Conservation (phyloP, 2,888 invertebrate genomes). For the Pachymerium ferrugineum region DNA sequence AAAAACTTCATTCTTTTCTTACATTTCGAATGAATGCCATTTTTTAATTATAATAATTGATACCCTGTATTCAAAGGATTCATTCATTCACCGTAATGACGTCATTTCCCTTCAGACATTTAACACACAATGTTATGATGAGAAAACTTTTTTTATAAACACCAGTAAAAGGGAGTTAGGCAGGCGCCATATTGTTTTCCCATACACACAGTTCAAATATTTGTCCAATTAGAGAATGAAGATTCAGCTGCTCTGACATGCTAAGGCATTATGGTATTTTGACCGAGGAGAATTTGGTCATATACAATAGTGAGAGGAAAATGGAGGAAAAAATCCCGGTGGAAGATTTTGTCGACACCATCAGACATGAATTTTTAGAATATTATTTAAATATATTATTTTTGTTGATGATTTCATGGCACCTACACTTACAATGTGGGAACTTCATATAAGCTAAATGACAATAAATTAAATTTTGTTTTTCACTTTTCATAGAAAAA, state of each 20-base stretch:
- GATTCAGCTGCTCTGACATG: slow-evolving; percentile 25
- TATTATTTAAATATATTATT: slow-evolving; percentile 14
- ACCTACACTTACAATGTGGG: slow-evolving; percentile 10
- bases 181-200: too few relatives aligned
- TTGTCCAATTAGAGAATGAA: slow-evolving; percentile 25
- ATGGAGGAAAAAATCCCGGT: slow-evolving; percentile 9
- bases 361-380: background rate
- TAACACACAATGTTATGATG: background rate
- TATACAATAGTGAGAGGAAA: slow-evolving; percentile 5
- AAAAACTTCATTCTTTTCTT: too few relatives aligned
- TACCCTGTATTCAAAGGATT: slow-evolving; percentile 26
- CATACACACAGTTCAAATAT: background rate
- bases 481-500: background rate
- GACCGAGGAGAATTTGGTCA: slow-evolving; percentile 10
- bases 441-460: background rate
- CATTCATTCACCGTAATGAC: background rate
- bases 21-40: too few relatives aligned
- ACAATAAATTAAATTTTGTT: background rate
- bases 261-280: slow-evolving; percentile 24
- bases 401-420: slow-evolving; percentile 3
- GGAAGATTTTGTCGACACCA: slow-evolving; percentile 18
- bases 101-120: background rate
- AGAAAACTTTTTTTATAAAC: background rate
- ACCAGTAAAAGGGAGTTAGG: too few relatives aligned
- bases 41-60: background rate